A percentile compares a stretch with the other conserved stretches of the same genome.
Conservation (phyloP, 2,113 vertebrate genomes). For the Lipotes vexillifer region DNA sequence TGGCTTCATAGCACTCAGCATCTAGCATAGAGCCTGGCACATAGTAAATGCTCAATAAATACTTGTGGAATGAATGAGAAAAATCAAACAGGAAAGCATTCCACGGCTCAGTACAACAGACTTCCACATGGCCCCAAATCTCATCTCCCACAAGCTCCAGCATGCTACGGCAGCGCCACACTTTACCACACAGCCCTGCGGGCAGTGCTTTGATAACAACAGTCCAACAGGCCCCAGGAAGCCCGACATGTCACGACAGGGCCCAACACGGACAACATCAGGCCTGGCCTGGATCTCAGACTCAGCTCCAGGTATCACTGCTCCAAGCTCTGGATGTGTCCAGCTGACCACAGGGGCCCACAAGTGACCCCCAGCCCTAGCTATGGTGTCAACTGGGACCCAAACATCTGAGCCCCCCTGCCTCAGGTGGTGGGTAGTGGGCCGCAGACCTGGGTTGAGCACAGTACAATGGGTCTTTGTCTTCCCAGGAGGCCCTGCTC, state of each 20-base stretch:
- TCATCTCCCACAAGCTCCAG: neutral
- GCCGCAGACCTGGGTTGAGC: neutral
- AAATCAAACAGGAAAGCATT: neutral
- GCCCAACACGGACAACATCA: accelerated
- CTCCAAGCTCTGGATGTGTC: neutral
- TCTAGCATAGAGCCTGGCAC: neutral
- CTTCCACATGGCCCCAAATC: neutral
- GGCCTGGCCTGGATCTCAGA: neutral
- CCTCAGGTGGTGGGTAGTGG: neutral
- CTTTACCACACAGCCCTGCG: neutral
- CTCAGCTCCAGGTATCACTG: neutral
- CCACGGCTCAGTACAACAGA: accelerated
- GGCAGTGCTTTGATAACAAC: neutral
- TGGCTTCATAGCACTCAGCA: neutral
- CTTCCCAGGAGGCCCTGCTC: neutral
- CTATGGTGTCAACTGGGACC: neutral
- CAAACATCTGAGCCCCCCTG: neutral
- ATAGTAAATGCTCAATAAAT: neutral
- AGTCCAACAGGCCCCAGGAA: neutral
- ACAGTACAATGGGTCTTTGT: neutral
- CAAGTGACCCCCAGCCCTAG: neutral
- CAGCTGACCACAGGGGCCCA: neutral
- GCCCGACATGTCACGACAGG: neutral
- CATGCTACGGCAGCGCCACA: accelerated
- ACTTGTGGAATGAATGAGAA: neutral